These are phyloP conservation scores for Charadrius vociferus DNA, from an alignment of 2,113 vertebrate species.

Conservation along the genomic window DNA sequence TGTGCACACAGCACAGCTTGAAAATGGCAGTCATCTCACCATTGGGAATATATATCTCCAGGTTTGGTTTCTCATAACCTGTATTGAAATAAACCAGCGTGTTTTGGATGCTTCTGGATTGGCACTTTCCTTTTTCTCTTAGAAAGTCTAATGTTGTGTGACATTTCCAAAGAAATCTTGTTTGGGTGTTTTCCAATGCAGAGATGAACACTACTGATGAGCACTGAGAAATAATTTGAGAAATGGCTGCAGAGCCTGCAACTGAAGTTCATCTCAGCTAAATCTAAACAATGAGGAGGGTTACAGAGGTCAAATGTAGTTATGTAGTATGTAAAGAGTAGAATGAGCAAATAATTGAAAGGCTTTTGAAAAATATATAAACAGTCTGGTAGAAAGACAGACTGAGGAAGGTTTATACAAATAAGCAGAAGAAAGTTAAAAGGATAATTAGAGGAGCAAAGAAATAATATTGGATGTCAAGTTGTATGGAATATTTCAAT, in stretches of 20 bases:
- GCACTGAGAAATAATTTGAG: background rate
- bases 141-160: background rate
- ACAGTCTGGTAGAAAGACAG: slow-evolving; percentile 55
- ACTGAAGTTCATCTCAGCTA: slow-evolving; percentile 30
- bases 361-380: slow-evolving; percentile 58
- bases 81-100: background rate
- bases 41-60: background rate
- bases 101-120: background rate
- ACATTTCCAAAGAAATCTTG: background rate
- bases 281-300: slow-evolving; percentile 48
- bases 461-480: slow-evolving; percentile 53
- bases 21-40: background rate
- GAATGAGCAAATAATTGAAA: slow-evolving; percentile 55
- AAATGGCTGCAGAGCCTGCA: background rate
- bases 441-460: slow-evolving; percentile 51
- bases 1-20: accelerated
- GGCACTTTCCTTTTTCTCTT: background rate
- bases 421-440: slow-evolving; percentile 66
- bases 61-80: background rate
- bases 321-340: slow-evolving; percentile 43
- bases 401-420: slow-evolving; percentile 51
- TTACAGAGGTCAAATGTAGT: slow-evolving; percentile 46
- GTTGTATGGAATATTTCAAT: slow-evolving; percentile 50
- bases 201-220: background rate
- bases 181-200: background rate